Evolutionary conservation across 1,140 invertebrate species (phyloP).

Genomic region (Calliopsis andreniformis): DNA sequence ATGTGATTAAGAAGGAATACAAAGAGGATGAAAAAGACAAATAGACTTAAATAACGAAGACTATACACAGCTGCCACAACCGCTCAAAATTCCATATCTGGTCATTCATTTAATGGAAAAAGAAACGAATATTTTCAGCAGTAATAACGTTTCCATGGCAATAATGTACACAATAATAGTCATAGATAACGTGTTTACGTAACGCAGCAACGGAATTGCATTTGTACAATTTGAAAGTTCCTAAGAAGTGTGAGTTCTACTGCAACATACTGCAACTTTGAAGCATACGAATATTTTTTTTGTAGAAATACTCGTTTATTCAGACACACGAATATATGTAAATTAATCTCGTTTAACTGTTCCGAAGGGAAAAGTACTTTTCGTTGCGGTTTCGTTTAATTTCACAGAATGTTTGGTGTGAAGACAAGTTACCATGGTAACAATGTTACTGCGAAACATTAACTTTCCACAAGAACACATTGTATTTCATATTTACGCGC

Average conservation of each 20-base stretch:
- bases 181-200: conserved; percentile 45
- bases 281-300: conserved; percentile 42
- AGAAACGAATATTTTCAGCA: conserved; percentile 58
- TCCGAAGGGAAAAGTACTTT: background rate
- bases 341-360: conserved; percentile 18
- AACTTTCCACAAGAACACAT: conserved; percentile 38
- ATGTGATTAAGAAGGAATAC: conserved; percentile 14
- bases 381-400: conserved; percentile 13
- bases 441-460: conserved; percentile 64
- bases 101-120: conserved; percentile 53
- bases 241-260: conserved; percentile 52
- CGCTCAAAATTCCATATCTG: conserved; percentile 52
- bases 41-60: conserved; percentile 46
- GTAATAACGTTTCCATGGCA: conserved; percentile 69
- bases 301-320: conserved; percentile 32
- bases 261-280: conserved; percentile 41
- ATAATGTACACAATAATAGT: conserved; percentile 58
- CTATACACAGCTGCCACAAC: conserved; percentile 52
- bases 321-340: conserved; percentile 16
- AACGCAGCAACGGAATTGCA: conserved; percentile 61
- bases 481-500: conserved; percentile 47
- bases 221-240: conserved; percentile 65
- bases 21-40: conserved; percentile 32
- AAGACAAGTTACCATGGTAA: conserved; percentile 64
- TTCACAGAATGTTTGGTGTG: conserved; percentile 11